phyloP scores from a whole-genome alignment of 2,888 invertebrate genomes.

The Sarcophaga caerulescens region DNA sequence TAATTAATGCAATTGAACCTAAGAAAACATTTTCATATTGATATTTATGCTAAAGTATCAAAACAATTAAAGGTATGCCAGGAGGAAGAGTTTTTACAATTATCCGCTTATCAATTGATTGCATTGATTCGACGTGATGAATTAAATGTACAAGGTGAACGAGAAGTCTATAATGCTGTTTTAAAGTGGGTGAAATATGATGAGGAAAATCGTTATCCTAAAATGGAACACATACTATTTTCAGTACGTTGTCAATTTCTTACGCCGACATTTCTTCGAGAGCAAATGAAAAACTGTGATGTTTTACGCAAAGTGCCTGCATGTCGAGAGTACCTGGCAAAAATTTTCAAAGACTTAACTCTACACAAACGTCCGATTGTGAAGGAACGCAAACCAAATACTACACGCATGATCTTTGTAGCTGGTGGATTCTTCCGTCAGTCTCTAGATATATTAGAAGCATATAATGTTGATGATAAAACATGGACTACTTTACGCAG shows the following conservation, averaged over 20 bases:
- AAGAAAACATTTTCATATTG: not conserved
- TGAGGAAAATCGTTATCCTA: slow-evolving; percentile 90
- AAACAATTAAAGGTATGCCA: slow-evolving; percentile 86
- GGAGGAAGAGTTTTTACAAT: slow-evolving; percentile 94
- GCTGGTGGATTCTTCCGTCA: slow-evolving; percentile 94
- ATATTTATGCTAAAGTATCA: not conserved
- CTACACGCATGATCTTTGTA: slow-evolving; percentile 94
- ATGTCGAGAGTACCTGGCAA: slow-evolving; percentile 93
- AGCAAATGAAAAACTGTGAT: slow-evolving; percentile 95
- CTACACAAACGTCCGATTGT: slow-evolving; percentile 92
- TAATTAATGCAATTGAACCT: slow-evolving; percentile 73
- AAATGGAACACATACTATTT: slow-evolving; percentile 93
- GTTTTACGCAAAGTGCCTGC: slow-evolving; percentile 93
- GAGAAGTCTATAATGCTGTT: slow-evolving; percentile 95
- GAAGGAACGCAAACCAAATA: slow-evolving; percentile 92
- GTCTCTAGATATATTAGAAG: slow-evolving; percentile 93
- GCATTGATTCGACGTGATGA: slow-evolving; percentile 93
- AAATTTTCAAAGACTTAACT: slow-evolving; percentile 94
- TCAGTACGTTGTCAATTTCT: slow-evolving; percentile 96
- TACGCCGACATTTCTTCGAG: slow-evolving; percentile 93
- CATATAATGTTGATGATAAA: slow-evolving; percentile 92
- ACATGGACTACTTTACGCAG: slow-evolving; percentile 91
- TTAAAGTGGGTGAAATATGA: slow-evolving; percentile 95
- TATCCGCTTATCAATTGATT: slow-evolving; percentile 90
- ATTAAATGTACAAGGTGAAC: slow-evolving; percentile 94